Evolutionary conservation across 2,888 invertebrate genomes (phyloP).

Genomic region (Nomada fabriciana): DNA sequence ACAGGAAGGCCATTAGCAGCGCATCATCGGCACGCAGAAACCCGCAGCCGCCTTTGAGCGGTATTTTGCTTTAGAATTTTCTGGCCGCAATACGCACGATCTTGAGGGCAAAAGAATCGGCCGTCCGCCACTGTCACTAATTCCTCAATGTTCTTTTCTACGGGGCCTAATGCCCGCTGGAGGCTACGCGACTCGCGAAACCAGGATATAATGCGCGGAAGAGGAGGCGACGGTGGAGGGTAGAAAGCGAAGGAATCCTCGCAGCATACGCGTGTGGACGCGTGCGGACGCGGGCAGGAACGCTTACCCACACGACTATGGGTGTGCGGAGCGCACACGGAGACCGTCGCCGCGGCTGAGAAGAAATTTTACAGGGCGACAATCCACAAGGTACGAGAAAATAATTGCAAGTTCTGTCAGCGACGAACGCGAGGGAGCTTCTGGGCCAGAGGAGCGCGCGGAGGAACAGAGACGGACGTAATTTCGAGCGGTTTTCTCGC

Average conservation of each 20-base stretch:
- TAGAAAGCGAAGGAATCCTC: slow-evolving; percentile 35
- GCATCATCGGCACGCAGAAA: slow-evolving; percentile 46
- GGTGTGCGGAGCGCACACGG: not conserved
- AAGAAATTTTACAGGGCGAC: slow-evolving; percentile 80
- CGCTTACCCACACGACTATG: not conserved
- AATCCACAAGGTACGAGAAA: slow-evolving; percentile 82
- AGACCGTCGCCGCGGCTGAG: slow-evolving; percentile 24
- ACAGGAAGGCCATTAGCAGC: slow-evolving; percentile 60
- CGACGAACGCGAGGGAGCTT: slow-evolving; percentile 62
- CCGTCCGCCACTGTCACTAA: slow-evolving; percentile 61
- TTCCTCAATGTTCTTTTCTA: slow-evolving; percentile 64
- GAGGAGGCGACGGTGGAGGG: slow-evolving; percentile 40
- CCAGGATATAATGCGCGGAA: slow-evolving; percentile 71
- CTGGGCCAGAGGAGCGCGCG: slow-evolving; percentile 19
- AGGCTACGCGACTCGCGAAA: slow-evolving; percentile 70
- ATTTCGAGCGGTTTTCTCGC: slow-evolving; percentile 71
- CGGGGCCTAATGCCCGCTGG: slow-evolving; percentile 76
- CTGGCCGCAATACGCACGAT: slow-evolving; percentile 44
- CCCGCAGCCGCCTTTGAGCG: slow-evolving; percentile 61
- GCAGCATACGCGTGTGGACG: slow-evolving; percentile 18
- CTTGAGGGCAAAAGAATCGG: slow-evolving; percentile 35
- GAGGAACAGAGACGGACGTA: slow-evolving; percentile 37
- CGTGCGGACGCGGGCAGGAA: slow-evolving; percentile 1
- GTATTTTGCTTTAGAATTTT: slow-evolving; percentile 69
- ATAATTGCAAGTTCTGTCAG: slow-evolving; percentile 83